Percentiles rank a stretch among this genome's conserved stretches.
These are phyloP conservation scores for Notolepis coatsorum DNA, from an alignment of 2,797 vertebrate species.

Conservation along the genomic window DNA sequence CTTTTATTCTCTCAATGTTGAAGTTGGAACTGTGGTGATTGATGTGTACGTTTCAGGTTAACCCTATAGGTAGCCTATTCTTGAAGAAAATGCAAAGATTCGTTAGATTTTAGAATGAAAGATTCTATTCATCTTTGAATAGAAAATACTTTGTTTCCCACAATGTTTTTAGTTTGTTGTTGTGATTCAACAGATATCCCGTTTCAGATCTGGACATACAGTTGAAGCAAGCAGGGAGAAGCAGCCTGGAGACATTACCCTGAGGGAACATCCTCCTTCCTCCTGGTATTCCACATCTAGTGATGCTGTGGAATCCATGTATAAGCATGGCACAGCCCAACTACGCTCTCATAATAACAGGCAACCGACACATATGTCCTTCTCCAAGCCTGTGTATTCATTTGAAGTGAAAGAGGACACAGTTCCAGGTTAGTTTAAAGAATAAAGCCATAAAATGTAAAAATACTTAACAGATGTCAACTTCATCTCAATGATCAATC, in stretches of 20 bases:
- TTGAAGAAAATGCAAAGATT: neutral
- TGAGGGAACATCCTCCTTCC: conserved; percentile 38
- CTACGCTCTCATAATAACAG: conserved; percentile 49
- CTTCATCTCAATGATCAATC: neutral
- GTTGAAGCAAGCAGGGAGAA: conserved; percentile 42
- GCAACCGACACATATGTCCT: conserved; percentile 68
- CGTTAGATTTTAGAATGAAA: neutral
- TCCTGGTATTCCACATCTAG: conserved; percentile 57
- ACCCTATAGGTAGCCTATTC: neutral
- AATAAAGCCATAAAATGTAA: neutral
- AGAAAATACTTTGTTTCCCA: neutral
- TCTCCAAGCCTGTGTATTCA: conserved; percentile 76
- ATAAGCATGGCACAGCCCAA: conserved; percentile 36
- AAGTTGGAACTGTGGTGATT: neutral
- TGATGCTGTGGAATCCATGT: conserved; percentile 35
- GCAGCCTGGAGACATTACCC: conserved; percentile 36
- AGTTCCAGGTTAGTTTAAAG: conserved; percentile 69
- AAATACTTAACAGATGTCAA: neutral
- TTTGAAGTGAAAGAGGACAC: conserved; percentile 84
- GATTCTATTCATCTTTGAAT: neutral
- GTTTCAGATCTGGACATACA: conserved; percentile 33
- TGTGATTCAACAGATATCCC: conserved; percentile 46
- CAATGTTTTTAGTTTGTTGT: neutral
- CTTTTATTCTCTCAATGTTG: conserved; percentile 14
- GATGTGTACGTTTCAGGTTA: neutral